Evolutionary conservation across 2,888 invertebrate species (phyloP), one percentile per base, ranked within the genome.

Genomic region (Celastrina argiolus): DNA sequence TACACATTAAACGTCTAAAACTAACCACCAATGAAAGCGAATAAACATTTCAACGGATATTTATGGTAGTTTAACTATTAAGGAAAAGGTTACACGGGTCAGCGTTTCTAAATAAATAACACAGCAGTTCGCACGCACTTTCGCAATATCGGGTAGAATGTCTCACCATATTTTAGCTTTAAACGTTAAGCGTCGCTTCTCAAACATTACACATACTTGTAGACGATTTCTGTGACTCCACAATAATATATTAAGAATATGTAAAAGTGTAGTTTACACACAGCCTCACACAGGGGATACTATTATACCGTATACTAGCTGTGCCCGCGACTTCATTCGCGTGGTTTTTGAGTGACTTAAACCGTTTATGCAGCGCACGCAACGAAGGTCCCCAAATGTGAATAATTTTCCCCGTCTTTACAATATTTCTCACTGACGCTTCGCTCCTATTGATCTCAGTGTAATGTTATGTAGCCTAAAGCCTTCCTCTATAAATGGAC

Each of bases 151-250:
- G 39, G 12, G 39, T 61, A 1, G 6, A 61, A 61, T 22, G 61
- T 61, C 61, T 61, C 39, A 14, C 61, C 39, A 61, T 61, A 61
- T 39, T 61, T 61, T 61, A 14, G 39, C 39, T 61, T 36, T 61
- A 39, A 61, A 61, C 22, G 61, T 36, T 61, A 39, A 61, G 39
- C 22, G 61, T 22, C 61, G 39, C 36, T 61, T 14, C 12, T 16
- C 10, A 39, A 61, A 61, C 22, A 61, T 39, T 22, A 61, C 22
- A 10, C 59, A 36, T 59, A n/a, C n/a, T n/a, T n/a, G n/a, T n/a
- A 22, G 61, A 36, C 36, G 61, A 12, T 22, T 61, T 61, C 39
- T 28, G 26, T 61, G 61, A 61, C 36, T 59, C 16, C 36, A 26
- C 39, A n/a, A 3, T 10, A 4, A 22, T 12, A 4, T 51, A 26